These are phyloP conservation scores for Odontocerum albicorne DNA, from an alignment of 2,888 invertebrate genomes.

Conservation along the genomic window DNA sequence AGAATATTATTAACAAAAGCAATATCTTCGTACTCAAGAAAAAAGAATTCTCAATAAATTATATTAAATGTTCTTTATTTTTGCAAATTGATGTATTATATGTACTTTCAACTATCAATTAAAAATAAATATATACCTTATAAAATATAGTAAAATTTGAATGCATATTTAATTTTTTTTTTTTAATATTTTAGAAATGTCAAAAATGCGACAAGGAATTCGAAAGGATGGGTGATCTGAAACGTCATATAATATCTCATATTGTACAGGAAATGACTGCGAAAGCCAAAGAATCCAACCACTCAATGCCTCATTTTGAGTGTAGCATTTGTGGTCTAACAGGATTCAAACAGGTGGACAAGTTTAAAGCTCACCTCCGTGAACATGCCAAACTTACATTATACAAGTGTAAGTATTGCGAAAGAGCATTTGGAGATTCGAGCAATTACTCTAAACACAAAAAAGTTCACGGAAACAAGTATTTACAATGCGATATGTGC, in stretches of 20 bases:
- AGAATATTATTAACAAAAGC: too few species aligned
- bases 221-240: slow-evolving; percentile 51
- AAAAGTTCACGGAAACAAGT: slow-evolving; percentile 50
- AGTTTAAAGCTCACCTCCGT: slow-evolving; percentile 52
- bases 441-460: slow-evolving; percentile 58
- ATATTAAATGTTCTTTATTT: background rate
- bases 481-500: slow-evolving; percentile 53
- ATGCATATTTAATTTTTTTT: too few species aligned
- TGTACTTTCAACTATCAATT: too few species aligned
- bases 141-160: too few species aligned
- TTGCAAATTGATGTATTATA: too few species aligned
- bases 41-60: background rate
- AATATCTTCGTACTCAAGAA: too few species aligned
- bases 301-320: slow-evolving; percentile 46
- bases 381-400: slow-evolving; percentile 54
- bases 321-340: slow-evolving; percentile 49
- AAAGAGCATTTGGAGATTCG: slow-evolving; percentile 55
- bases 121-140: too few species aligned
- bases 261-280: slow-evolving; percentile 49
- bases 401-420: slow-evolving; percentile 54
- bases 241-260: slow-evolving; percentile 55
- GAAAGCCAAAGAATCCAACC: slow-evolving; percentile 46
- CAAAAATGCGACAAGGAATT: slow-evolving; percentile 50
- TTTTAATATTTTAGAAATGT: slow-evolving; percentile 44
- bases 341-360: slow-evolving; percentile 48